phyloP scores from a whole-genome alignment of 1,140 invertebrate species.

The Drosophila pandora region DNA sequence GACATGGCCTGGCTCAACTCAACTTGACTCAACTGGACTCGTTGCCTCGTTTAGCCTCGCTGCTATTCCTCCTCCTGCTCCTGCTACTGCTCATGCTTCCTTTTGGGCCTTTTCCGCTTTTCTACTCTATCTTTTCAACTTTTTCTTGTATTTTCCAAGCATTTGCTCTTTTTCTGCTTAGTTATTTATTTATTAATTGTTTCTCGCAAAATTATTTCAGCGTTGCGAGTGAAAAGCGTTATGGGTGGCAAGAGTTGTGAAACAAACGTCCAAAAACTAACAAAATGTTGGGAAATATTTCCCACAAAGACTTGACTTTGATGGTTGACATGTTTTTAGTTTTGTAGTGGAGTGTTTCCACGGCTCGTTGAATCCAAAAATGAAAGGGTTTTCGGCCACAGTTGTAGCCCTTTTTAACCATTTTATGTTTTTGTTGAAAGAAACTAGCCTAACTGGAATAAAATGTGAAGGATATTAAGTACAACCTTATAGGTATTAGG shows the following conservation, averaged over 20 bases:
- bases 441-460: too few species aligned
- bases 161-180: conserved; percentile 40
- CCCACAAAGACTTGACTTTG: conserved; percentile 18
- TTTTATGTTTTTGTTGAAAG: too few species aligned
- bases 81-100: conserved; percentile 13
- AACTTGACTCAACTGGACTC: conserved; percentile 59
- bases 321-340: conserved; percentile 13
- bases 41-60: conserved; percentile 40
- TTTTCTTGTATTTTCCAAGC: conserved; percentile 26
- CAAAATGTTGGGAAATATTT: not conserved
- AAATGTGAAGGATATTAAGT: too few species aligned
- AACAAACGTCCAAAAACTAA: conserved; percentile 20
- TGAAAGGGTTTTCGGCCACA: conserved; percentile 15
- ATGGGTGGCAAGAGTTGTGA: conserved; percentile 41
- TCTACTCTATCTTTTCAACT: conserved; percentile 14
- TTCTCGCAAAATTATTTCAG: conserved; percentile 68
- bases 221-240: conserved; percentile 24
- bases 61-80: conserved; percentile 21
- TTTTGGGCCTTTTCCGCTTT: conserved; percentile 2
- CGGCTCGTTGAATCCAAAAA: conserved; percentile 29
- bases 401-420: not conserved
- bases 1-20: conserved; percentile 74
- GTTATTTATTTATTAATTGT: conserved; percentile 77
- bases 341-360: conserved; percentile 25
- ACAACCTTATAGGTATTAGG: too few species aligned